A percentile compares a stretch with the other conserved stretches of the same genome.
These are phyloP conservation scores for Oreocharis arfaki DNA, from an alignment of 2,113 vertebrate genomes.

Conservation along the genomic window DNA sequence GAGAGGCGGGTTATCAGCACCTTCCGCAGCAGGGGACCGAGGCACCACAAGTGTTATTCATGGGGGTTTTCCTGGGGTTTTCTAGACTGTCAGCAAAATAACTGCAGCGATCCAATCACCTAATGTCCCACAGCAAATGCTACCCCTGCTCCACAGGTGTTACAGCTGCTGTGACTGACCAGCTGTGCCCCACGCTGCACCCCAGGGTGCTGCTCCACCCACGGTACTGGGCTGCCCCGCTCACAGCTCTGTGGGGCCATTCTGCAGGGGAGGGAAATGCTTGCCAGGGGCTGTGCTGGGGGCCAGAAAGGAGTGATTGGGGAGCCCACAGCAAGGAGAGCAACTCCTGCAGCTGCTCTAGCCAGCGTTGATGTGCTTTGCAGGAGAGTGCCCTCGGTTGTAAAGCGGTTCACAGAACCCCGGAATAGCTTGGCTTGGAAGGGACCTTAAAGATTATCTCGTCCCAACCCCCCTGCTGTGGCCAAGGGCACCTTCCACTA, in stretches of 20 bases:
- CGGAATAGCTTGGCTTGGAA: not conserved
- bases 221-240: rapidly evolving
- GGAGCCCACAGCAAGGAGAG: not conserved
- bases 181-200: not conserved
- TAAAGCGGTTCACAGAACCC: not conserved
- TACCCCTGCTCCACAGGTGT: not conserved
- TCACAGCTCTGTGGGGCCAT: not conserved
- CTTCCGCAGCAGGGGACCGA: not conserved
- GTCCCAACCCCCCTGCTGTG: rapidly evolving
- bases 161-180: not conserved
- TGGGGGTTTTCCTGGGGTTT: not conserved
- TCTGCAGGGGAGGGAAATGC: not conserved
- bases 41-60: not conserved
- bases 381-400: not conserved
- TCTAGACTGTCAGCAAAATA: not conserved
- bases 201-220: not conserved
- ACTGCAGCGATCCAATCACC: rapidly evolving
- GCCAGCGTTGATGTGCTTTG: not conserved
- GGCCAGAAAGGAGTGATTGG: not conserved
- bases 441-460: not conserved
- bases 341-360: not conserved
- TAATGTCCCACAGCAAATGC: not conserved
- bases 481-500: not conserved
- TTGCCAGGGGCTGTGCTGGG: not conserved
- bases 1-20: not conserved